Percentiles rank a stretch among this genome's conserved stretches.
These are phyloP conservation scores for Antechinus flavipes DNA, from an alignment of 2,113 vertebrate species.

Conservation along the genomic window DNA sequence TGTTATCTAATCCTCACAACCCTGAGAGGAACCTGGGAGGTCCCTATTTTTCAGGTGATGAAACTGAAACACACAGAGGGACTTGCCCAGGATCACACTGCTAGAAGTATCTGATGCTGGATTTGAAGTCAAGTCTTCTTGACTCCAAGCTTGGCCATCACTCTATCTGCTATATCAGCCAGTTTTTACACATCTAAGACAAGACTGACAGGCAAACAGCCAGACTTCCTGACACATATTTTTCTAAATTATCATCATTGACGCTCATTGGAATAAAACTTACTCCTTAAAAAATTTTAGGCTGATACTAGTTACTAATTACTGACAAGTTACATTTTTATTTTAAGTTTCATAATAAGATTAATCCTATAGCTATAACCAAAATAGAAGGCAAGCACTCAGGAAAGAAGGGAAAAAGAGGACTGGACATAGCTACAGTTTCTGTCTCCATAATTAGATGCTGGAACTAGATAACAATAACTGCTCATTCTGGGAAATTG, in stretches of 20 bases:
- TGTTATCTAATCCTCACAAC: neutral
- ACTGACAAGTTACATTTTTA: conserved; percentile 25
- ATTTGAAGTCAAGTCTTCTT: neutral
- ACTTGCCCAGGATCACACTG: neutral
- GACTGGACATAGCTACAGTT: neutral
- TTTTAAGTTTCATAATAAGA: conserved; percentile 1
- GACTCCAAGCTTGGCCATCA: neutral
- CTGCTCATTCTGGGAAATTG: neutral
- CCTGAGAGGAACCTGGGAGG: too few relatives aligned
- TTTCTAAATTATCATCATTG: too few relatives aligned
- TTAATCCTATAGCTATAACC: neutral
- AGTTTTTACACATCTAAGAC: neutral
- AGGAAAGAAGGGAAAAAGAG: neutral
- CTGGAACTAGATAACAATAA: neutral
- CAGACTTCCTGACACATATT: conserved; percentile 22
- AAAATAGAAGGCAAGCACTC: neutral
- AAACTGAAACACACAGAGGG: neutral
- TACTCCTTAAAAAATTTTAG: too few relatives aligned
- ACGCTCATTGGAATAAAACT: too few relatives aligned
- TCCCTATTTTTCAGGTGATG: neutral
- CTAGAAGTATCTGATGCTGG: neutral
- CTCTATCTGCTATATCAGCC: neutral
- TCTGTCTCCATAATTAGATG: neutral
- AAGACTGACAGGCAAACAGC: neutral
- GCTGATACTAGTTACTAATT: too few relatives aligned